These are phyloP conservation scores for Zoanthus solanderi DNA, from an alignment of 92 coral and sea anemone genomes.

Conservation along the genomic window DNA sequence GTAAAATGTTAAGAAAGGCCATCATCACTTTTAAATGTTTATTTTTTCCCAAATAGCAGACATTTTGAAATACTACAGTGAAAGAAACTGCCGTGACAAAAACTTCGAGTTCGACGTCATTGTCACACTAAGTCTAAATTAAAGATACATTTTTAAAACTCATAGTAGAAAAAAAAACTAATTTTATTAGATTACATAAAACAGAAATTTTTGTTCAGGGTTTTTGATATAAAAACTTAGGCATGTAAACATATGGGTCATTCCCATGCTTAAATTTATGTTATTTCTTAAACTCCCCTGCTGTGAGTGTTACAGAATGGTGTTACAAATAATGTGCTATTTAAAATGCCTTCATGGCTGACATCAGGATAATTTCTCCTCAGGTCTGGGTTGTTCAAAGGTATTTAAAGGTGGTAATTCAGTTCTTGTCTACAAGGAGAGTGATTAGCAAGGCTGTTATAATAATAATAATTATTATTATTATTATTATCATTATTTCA, in stretches of 20 bases:
- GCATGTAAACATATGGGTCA: not conserved
- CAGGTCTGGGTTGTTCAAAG: too few relatives aligned
- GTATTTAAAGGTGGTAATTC: too few relatives aligned
- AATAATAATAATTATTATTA: too few relatives aligned
- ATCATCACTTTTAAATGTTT: not conserved
- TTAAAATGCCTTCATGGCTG: too few relatives aligned
- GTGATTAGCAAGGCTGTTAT: too few relatives aligned
- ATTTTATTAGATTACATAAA: not conserved
- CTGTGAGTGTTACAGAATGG: too few relatives aligned
- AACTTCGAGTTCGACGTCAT: not conserved
- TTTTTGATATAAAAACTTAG: not conserved
- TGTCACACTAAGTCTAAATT: not conserved
- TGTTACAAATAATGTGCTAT: too few relatives aligned
- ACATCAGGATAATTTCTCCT: too few relatives aligned
- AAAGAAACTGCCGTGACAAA: not conserved
- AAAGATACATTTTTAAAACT: not conserved
- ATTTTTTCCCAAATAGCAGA: not conserved
- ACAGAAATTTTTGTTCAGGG: not conserved
- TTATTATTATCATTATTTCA: too few relatives aligned
- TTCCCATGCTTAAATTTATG: not conserved
- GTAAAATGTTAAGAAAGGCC: not conserved
- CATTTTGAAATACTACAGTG: not conserved
- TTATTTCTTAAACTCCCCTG: too few relatives aligned
- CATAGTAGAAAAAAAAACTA: not conserved
- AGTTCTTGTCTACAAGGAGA: too few relatives aligned